These are phyloP conservation scores for Papilio aristodemus DNA, from an alignment of 1,140 invertebrate genomes.

Conservation along the genomic window DNA sequence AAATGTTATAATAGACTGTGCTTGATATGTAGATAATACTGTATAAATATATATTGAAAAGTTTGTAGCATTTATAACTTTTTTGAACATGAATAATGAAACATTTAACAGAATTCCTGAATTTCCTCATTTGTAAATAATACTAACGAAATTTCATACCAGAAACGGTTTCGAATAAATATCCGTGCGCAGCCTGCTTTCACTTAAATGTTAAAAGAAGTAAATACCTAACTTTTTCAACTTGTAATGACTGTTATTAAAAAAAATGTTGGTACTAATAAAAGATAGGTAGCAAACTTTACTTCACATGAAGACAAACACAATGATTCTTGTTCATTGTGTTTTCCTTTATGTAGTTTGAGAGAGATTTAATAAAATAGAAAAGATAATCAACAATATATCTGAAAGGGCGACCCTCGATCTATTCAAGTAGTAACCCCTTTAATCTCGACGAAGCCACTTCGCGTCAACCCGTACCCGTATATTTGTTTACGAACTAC, in stretches of 20 bases:
- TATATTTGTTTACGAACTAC: slow-evolving; percentile 29
- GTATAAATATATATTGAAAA: too few relatives aligned
- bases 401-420: slow-evolving; percentile 4
- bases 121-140: too few relatives aligned
- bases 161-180: too few relatives aligned
- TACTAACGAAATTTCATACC: slow-evolving; percentile 13
- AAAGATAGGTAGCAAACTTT: background rate
- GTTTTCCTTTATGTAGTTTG: background rate
- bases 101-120: too few relatives aligned
- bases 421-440: slow-evolving; percentile 23
- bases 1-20: too few relatives aligned
- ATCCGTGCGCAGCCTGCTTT: too few relatives aligned
- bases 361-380: slow-evolving; percentile 14
- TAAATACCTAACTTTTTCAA: background rate
- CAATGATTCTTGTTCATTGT: background rate
- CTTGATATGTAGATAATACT: too few relatives aligned
- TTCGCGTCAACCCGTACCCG: slow-evolving; percentile 19
- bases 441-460: slow-evolving; percentile 25
- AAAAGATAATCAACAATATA: slow-evolving; percentile 24
- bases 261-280: background rate
- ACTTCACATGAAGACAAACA: background rate
- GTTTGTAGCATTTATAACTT: too few relatives aligned
- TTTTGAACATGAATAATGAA: too few relatives aligned
- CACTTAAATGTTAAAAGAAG: background rate
- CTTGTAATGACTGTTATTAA: background rate